Base-by-base conservation (phyloP, 2,888 invertebrate genomes). In the Thymelicus sylvestris region DNA sequence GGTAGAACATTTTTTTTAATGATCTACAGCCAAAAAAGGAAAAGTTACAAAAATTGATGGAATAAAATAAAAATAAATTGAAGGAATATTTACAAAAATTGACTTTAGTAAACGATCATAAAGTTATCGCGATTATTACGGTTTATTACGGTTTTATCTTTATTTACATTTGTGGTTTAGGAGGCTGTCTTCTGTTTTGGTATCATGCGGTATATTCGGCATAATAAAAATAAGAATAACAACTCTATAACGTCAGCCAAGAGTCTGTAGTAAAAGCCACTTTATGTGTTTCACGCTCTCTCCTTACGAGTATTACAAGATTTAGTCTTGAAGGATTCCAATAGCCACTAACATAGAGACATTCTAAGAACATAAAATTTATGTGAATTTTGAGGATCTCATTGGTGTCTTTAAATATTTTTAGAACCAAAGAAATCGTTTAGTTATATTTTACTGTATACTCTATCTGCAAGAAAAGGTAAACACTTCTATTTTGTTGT, bases 261-360 rank as follows among this genome's bases (percentile, higher is more conserved):
- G 39, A 62, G 41, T 41, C 60, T 55, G 67, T 48, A 62, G 52
- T 67, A 62, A 67, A 62, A 67, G 67, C 44, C 61, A 62, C 67
- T 67, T 67, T 67, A 62, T 67, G 48, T 67, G 67, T 50, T 67
- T 61, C 61, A 52, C 67, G 60, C 50, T 59, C 15, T 60, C 59
- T 48, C n/a, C 60, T 67, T 52, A 60, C 50, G 24, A 55, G 55
- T 55, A 12, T 55, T 24, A 55, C 55, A 24, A 55, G 55, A 24
- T 55, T 55, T 55, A 12, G 19, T 55, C 55, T 55, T 24, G 24
- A 55, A 24, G 12, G 12, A 55, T 24, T 24, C 24, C 12, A 24
- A 55, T 31, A 55, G 55, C 55, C 55, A 12, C 24, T n/a, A 55
- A 55, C 52, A 52, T 52, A 19, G 19, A 52, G 44, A 8, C 19